These are phyloP conservation scores for Mythimna lalbum DNA, from an alignment of 2,888 invertebrate species.

Conservation along the genomic window DNA sequence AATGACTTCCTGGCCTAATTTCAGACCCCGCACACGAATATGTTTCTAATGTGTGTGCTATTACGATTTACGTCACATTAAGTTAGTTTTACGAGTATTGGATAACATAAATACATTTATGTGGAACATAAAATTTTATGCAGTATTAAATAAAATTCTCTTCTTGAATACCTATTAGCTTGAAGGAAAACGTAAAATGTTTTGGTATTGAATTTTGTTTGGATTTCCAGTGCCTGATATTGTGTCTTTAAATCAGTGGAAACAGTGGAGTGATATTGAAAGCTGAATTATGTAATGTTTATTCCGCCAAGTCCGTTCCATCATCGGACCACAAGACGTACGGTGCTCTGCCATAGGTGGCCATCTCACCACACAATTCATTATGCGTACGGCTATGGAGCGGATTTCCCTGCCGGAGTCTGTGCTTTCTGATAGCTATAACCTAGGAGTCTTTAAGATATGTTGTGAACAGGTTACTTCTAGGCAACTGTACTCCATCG, in stretches of 20 bases:
- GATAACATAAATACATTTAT: slow-evolving; percentile 53
- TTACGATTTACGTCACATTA: slow-evolving; percentile 51
- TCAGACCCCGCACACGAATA: slow-evolving; percentile 30
- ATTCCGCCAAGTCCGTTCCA: too few species aligned
- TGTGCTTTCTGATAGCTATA: too few species aligned
- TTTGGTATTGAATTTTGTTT: slow-evolving; percentile 34
- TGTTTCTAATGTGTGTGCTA: slow-evolving; percentile 45
- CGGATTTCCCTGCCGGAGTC: too few species aligned
- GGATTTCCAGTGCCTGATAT: neutral
- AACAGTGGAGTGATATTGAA: neutral
- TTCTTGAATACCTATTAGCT: slow-evolving; percentile 16
- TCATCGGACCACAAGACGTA: too few species aligned
- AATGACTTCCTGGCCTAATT: slow-evolving; percentile 34
- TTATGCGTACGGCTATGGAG: too few species aligned
- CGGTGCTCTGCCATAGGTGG: too few species aligned
- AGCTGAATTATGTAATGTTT: neutral
- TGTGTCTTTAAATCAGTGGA: slow-evolving; percentile 6
- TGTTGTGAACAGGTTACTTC: too few species aligned
- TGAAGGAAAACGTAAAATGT: slow-evolving; percentile 10
- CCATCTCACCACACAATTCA: too few species aligned
- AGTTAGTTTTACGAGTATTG: slow-evolving; percentile 55
- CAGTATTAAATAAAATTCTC: slow-evolving; percentile 37
- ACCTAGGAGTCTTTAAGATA: too few species aligned
- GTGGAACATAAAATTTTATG: slow-evolving; percentile 55
- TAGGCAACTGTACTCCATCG: too few species aligned